Base-by-base conservation (phyloP, 2,888 invertebrate genomes). In the Perithous albicinctus region DNA sequence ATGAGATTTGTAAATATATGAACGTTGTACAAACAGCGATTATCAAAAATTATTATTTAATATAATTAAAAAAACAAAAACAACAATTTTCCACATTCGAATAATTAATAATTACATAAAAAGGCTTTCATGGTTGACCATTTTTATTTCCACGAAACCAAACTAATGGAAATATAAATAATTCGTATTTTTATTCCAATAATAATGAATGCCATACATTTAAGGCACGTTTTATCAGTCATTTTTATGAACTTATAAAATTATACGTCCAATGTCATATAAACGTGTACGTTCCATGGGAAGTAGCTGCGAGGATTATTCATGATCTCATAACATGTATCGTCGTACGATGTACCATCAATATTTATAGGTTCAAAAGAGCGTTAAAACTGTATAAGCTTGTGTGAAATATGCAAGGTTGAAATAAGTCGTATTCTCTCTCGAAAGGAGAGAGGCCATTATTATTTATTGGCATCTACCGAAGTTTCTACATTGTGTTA, bases 311-410 rank as follows among this genome's bases (percentile, higher is more conserved):
- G 1, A 59, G n/a, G 7, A 18, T 15, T 15, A 1, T 64, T 59
- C 20, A 56, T 12, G 26, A 18, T 26, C 38, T 35, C 38, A 66
- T 72, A 72, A 72, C 54, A 64, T 38, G 59, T 69, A 76, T 67
- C 23, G 46, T 51, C 46, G 6, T 32, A 51, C 1, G 61, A 61
- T 18, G 48, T 18, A 29, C 8, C 35, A 35, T 66, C 12, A 32
- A 66, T 15, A 48, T 48, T 29, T 29, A 66, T 66, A 26, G 48
- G 3, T 4, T 29, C 48, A 48, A 18, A 43, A 15, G 18, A 26
- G 59, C 48, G 29, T 66, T 73, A 48, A 61, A 70, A 67, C 67
- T 70, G 29, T 56, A 64, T 51, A 26, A 70, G 15, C 54, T 59
- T 18, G 48, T 35, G 41, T n/a, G 15, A 29, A 54, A 26, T 67